Evolutionary conservation across 2,113 vertebrate species (phyloP), one percentile per base, ranked within the genome.

Genomic region (Chaenogobius annularis): DNA sequence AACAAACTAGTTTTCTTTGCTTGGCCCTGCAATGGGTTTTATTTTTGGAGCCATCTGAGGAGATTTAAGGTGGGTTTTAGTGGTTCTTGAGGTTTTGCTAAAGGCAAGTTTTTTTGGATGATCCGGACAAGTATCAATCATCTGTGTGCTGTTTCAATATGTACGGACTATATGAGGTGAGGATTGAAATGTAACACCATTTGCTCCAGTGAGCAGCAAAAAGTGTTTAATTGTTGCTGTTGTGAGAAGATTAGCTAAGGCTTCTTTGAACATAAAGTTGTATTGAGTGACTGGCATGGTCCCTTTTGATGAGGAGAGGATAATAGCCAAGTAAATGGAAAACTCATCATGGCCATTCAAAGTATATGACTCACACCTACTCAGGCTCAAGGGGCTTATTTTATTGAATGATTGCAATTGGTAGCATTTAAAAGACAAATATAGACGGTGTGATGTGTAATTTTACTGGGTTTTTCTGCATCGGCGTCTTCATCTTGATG

Each of bases 331-430:
- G 64, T 65, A 76, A 75, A 82, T 81, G 63, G 4, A 76, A 55
- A 5, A 22, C 74, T 78, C 79, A 77, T 86, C 66, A 86, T 58
- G 70, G 56, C 69, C 56, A 76, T 85, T 85, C 70, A 82, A 52
- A 72, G 52, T 58, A 47, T 17, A n/a, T 70, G 74, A 75, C 37
- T 70, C 83, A 79, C 56, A 64, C 5, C 43, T 73, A 69, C n/a
- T 55, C n/a, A 3, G 17, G n/a, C 66, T 77, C 47, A 19, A 55
- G 52, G 35, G 46, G 50, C 23, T 59, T 61, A 7, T 72, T 83
- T 55, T 58, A 63, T 4, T 73, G 69, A 68, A 23, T 68, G 74
- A 82, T 66, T 72, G 63, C 58, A 37, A 43, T 23, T 22, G 47
- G 19, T 35, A 20, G 66, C 12, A 47, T 65, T 70, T 63, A 58